These are phyloP conservation scores for Cotesia congregata DNA, from an alignment of 2,888 invertebrate species.

Conservation along the genomic window DNA sequence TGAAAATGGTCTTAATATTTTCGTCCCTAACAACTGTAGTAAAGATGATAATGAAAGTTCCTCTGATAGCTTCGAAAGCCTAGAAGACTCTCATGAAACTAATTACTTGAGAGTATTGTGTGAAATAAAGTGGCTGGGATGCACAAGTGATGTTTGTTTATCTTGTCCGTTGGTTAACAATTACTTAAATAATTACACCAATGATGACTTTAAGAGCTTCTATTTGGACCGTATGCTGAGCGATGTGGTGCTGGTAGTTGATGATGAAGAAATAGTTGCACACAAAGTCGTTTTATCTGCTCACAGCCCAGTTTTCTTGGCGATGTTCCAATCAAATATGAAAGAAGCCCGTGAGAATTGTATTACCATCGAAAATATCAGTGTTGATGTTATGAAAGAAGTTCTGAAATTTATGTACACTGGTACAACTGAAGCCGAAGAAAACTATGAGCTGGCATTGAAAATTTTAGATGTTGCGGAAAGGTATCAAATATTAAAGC, in stretches of 20 bases:
- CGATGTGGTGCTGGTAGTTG: constrained; percentile 5
- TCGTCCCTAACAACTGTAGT: neutral
- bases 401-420: constrained; percentile 16
- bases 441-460: neutral
- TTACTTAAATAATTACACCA: neutral
- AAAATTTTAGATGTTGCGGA: constrained; percentile 15
- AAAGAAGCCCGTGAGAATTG: constrained; percentile 9
- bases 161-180: neutral
- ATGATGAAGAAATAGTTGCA: constrained; percentile 9
- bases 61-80: neutral
- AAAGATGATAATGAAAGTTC: neutral
- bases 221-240: neutral
- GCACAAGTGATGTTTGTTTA: neutral
- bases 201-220: constrained; percentile 2
- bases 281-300: constrained; percentile 7
- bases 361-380: constrained; percentile 1
- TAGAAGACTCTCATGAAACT: neutral
- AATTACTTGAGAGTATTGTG: neutral
- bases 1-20: neutral
- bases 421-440: neutral
- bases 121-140: neutral
- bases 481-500: constrained; percentile 9
- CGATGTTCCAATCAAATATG: constrained; percentile 12
- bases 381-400: constrained; percentile 22
- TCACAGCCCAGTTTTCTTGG: constrained; percentile 18